phyloP scores from a whole-genome alignment of 2,113 vertebrate genomes.

The Conger conger region DNA sequence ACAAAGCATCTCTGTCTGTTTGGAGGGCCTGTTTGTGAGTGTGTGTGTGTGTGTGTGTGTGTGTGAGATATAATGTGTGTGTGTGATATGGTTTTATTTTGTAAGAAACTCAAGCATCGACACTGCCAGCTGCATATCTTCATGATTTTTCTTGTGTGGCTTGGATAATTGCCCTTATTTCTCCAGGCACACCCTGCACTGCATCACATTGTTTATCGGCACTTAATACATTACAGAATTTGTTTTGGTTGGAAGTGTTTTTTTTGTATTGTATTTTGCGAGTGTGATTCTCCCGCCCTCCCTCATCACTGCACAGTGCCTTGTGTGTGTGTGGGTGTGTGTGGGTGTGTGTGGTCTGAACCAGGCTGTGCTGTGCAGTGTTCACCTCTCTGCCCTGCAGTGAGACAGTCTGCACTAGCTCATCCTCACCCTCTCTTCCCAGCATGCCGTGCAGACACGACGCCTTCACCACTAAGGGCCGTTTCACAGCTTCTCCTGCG shows the following conservation, averaged over 20 bases:
- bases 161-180: conserved; percentile 6
- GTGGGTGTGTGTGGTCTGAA: neutral
- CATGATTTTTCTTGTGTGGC: neutral
- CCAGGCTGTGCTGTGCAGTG: neutral
- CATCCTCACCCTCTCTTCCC: neutral
- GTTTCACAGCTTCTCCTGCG: neutral
- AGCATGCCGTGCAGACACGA: too few relatives aligned
- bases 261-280: neutral
- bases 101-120: neutral
- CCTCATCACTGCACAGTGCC: neutral
- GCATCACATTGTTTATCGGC: neutral
- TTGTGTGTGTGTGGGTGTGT: neutral
- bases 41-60: too few relatives aligned
- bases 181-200: neutral
- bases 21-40: neutral
- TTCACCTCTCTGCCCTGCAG: neutral
- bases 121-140: neutral
- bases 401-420: neutral
- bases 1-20: neutral
- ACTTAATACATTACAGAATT: neutral
- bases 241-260: conserved; percentile 1
- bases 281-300: neutral
- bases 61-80: too few relatives aligned
- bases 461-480: too few relatives aligned
- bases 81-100: neutral